These are phyloP conservation scores for Theodoxus fluviatilis DNA, from an alignment of 2,888 invertebrate genomes.

Conservation along the genomic window DNA sequence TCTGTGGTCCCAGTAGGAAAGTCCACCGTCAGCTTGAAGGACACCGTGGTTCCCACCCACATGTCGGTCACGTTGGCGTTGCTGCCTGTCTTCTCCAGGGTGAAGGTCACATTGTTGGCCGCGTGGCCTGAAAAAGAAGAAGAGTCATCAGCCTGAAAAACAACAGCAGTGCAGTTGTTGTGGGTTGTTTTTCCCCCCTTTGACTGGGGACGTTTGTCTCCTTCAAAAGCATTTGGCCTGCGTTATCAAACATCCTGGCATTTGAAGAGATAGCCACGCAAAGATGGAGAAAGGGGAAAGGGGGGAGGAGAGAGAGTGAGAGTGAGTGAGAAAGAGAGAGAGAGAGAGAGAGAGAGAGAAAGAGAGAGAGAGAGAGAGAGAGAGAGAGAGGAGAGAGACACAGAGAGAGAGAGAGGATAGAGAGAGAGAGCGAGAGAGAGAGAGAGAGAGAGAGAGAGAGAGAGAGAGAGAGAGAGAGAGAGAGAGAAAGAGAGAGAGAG, in stretches of 20 bases:
- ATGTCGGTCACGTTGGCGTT: constrained; percentile 35
- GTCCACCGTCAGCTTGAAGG: constrained; percentile 46
- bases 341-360: neutral
- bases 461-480: too few relatives aligned
- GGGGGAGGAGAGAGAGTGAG: too few relatives aligned
- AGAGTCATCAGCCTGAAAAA: too few relatives aligned
- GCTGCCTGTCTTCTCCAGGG: constrained; percentile 34
- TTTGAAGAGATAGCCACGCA: too few relatives aligned
- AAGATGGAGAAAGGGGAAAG: too few relatives aligned
- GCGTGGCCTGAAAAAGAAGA: constrained; percentile 16
- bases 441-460: too few relatives aligned
- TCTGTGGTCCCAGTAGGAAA: constrained; percentile 48
- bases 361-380: constrained; percentile 3
- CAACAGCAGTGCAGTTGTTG: too few relatives aligned
- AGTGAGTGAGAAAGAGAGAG: neutral
- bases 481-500: constrained; percentile 10
- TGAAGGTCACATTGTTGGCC: constrained; percentile 39
- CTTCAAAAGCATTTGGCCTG: too few relatives aligned
- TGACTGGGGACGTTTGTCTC: neutral
- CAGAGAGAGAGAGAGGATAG: too few relatives aligned
- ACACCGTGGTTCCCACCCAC: constrained; percentile 46
- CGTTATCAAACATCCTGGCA: too few relatives aligned
- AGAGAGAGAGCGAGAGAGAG: too few relatives aligned
- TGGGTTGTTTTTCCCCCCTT: neutral
- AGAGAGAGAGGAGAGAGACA: constrained; percentile 15